Evolutionary conservation across 2,888 invertebrate genomes (phyloP).

Genomic region (Bellardia pandia): DNA sequence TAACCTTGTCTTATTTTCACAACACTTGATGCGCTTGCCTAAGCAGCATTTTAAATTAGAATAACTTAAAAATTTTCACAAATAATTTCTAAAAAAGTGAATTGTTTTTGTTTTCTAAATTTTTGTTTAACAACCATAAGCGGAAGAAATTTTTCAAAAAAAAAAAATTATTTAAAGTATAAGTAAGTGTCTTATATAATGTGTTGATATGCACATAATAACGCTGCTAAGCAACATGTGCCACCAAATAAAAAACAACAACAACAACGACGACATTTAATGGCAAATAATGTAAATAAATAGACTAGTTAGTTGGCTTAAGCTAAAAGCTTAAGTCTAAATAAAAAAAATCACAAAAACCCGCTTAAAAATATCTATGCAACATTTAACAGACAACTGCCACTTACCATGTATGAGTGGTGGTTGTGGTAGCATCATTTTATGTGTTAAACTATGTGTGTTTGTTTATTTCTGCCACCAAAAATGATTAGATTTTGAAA

Average conservation of each 20-base stretch:
- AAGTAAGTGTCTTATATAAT: constrained; percentile 41
- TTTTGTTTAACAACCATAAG: constrained; percentile 7
- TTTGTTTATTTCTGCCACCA: constrained; percentile 28
- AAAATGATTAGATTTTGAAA: constrained; percentile 51
- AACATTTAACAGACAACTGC: constrained; percentile 54
- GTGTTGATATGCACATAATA: background rate
- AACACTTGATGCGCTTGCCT: background rate
- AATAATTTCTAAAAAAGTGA: background rate
- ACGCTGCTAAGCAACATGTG: constrained; percentile 17
- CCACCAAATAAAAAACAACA: constrained; percentile 9
- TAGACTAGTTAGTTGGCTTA: background rate
- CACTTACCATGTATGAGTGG: background rate
- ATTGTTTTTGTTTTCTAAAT: background rate
- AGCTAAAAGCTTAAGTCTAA: constrained; percentile 8
- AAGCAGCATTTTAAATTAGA: background rate
- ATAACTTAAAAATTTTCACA: background rate
- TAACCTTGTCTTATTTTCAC: constrained; percentile 30
- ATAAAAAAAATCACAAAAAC: constrained; percentile 39
- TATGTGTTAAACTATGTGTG: constrained; percentile 25
- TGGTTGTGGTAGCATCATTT: constrained; percentile 32
- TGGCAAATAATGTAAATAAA: constrained; percentile 6
- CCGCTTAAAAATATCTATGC: constrained; percentile 55
- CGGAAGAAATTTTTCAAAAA: constrained; percentile 34
- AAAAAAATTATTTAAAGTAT: background rate
- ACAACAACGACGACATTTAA: constrained; percentile 23